Percentiles rank a stretch among this genome's conserved stretches.
Conservation (phyloP, 2,113 vertebrate genomes). For the Myxocyprinus asiaticus region DNA sequence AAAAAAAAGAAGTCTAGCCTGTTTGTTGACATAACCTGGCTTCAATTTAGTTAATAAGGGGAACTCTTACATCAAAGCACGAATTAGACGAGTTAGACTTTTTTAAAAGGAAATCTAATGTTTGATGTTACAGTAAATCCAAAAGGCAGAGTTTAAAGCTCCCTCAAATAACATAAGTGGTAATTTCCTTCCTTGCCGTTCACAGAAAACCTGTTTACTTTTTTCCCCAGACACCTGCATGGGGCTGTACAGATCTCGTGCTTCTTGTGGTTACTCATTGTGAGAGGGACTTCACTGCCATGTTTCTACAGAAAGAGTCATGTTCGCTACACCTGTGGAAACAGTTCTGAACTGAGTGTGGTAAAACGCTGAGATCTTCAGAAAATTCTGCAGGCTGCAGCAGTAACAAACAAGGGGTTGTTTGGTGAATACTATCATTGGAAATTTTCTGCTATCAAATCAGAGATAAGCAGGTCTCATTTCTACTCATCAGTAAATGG, state of each 20-base stretch:
- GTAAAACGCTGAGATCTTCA: constrained; percentile 27
- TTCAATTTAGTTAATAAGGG: too few species aligned
- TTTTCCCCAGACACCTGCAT: background rate
- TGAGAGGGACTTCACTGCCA: constrained; percentile 27
- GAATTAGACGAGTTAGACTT: too few species aligned
- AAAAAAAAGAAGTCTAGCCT: too few species aligned
- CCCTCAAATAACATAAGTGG: constrained; percentile 21
- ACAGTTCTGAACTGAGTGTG: constrained; percentile 32
- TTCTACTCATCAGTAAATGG: constrained; percentile 50
- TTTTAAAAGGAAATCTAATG: too few species aligned
- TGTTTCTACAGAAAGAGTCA: constrained; percentile 49
- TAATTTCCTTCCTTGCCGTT: constrained; percentile 14
- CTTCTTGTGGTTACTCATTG: constrained; percentile 13
- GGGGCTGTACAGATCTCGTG: constrained; percentile 2
- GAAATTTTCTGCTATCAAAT: constrained; percentile 27
- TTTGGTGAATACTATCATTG: constrained; percentile 15
- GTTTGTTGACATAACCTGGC: too few species aligned
- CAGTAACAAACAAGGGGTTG: constrained; percentile 1
- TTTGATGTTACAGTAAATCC: constrained; percentile 36
- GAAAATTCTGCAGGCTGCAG: constrained; percentile 8
- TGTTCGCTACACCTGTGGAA: constrained; percentile 40
- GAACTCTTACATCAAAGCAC: background rate
- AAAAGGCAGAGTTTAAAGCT: constrained; percentile 1
- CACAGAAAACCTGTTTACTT: constrained; percentile 17
- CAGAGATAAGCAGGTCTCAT: constrained; percentile 50